These are phyloP conservation scores for Ecdyonurus torrentis DNA, from an alignment of 2,888 invertebrate genomes.

Conservation along the genomic window DNA sequence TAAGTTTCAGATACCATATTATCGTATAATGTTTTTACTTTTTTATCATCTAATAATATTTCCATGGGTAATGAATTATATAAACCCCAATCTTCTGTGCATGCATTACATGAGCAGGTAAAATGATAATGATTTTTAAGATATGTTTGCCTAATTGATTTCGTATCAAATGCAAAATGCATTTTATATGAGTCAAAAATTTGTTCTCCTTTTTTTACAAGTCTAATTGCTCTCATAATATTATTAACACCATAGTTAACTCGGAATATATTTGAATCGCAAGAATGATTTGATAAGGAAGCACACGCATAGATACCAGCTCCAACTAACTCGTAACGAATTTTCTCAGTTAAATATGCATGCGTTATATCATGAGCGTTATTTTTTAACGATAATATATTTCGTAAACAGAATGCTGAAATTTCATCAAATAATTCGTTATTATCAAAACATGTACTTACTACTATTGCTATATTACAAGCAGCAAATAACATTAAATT, in stretches of 20 bases:
- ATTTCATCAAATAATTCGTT: neutral
- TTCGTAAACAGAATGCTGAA: neutral
- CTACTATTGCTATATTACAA: neutral
- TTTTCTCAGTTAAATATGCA: neutral
- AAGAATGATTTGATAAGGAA: neutral
- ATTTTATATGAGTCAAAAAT: neutral
- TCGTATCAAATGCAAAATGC: neutral
- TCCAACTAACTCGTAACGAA: neutral
- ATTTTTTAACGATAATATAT: neutral
- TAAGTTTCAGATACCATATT: neutral
- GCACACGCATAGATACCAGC: neutral
- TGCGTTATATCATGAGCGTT: neutral
- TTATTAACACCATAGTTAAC: neutral
- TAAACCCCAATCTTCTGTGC: neutral
- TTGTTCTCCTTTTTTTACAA: neutral
- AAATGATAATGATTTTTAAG: neutral
- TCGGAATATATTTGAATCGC: neutral
- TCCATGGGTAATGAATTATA: neutral
- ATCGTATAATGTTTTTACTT: neutral
- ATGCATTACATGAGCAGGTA: neutral
- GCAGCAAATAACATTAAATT: neutral
- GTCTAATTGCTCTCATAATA: neutral
- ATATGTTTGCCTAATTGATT: neutral
- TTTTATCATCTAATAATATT: neutral
- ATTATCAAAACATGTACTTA: neutral